A percentile compares a stretch with the other conserved stretches of the same genome.
phyloP scores from a whole-genome alignment of 2,797 vertebrate genomes.

The Cryptoblepharus egeriae region DNA sequence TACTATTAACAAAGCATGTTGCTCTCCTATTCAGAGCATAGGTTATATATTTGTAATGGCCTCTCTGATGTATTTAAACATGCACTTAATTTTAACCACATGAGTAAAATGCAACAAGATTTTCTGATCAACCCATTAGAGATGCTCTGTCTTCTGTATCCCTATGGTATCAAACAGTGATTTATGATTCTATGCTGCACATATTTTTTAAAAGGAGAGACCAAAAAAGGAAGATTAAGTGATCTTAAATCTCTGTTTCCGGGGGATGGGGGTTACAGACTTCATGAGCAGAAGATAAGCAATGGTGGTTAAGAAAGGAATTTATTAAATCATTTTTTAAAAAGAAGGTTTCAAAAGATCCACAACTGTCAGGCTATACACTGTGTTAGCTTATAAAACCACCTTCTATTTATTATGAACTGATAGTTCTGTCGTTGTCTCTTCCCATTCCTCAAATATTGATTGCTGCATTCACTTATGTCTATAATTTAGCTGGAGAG shows the following conservation, averaged over 20 bases:
- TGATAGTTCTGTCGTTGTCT: not conserved
- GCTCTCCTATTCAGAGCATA: not conserved
- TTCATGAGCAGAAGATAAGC: not conserved
- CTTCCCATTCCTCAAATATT: not conserved
- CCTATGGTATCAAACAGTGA: not conserved
- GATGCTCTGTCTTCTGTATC: not conserved
- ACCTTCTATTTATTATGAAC: not conserved
- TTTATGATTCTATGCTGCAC: not conserved
- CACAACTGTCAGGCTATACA: not conserved
- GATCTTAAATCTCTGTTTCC: not conserved
- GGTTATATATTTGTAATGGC: not conserved
- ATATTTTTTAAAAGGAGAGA: not conserved
- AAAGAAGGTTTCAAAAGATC: not conserved
- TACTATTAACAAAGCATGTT: too few relatives aligned
- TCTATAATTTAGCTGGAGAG: not conserved
- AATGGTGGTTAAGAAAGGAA: not conserved
- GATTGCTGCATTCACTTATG: not conserved
- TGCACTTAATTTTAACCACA: constrained; percentile 3
- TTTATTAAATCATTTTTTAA: not conserved
- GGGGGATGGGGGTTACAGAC: not conserved
- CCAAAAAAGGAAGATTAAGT: not conserved
- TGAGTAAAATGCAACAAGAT: not conserved
- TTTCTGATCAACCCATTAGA: not conserved
- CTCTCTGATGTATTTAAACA: not conserved
- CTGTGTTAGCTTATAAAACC: not conserved